Evolutionary conservation across 2,797 vertebrate genomes (phyloP).

Genomic region (Mormyrus proboscirostris): DNA sequence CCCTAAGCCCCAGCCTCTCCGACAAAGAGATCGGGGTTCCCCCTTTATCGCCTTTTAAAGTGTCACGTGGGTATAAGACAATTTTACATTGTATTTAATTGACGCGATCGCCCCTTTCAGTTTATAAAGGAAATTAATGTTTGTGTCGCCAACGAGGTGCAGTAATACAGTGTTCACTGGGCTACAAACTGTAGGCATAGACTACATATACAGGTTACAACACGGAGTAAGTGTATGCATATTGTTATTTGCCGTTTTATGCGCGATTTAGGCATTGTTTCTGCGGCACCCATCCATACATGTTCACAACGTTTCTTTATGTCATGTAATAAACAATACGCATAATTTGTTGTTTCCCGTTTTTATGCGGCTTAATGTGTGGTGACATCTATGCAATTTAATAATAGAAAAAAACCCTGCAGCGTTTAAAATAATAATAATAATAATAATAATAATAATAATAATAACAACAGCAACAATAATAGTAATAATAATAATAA

Average conservation of each 20-base stretch:
- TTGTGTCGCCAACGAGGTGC: not conserved
- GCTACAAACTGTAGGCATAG: not conserved
- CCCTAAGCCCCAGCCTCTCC: not conserved
- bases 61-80: constrained; percentile 7
- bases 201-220: not conserved
- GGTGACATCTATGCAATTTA: not conserved
- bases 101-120: not conserved
- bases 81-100: not conserved
- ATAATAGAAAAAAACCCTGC: not conserved
- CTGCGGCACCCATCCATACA: not conserved
- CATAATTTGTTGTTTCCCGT: not conserved
- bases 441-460: not conserved
- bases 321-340: not conserved
- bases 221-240: not conserved
- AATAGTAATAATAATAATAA: not conserved
- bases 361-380: not conserved
- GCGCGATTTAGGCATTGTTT: not conserved
- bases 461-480: not conserved
- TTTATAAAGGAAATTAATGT: not conserved
- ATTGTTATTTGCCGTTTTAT: not conserved
- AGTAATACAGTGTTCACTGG: not conserved
- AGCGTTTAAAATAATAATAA: not conserved
- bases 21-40: constrained; percentile 4
- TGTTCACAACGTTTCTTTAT: not conserved
- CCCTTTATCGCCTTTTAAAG: not conserved